Evolutionary conservation across 2,888 invertebrate species (phyloP), one percentile per base, ranked within the genome.

Genomic region (Omphaloscelis lunosa): DNA sequence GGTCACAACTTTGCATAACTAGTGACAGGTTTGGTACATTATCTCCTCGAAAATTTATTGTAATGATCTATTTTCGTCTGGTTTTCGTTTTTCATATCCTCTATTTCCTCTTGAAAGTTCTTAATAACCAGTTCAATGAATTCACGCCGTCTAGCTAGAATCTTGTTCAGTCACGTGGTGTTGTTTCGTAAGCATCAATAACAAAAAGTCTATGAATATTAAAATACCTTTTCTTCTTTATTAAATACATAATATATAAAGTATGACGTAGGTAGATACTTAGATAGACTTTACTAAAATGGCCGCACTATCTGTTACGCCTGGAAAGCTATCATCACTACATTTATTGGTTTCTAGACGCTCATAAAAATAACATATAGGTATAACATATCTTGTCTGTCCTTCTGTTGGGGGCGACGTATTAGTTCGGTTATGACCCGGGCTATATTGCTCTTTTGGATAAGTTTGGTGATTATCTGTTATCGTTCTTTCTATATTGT

Each of bases 291-390:
- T 71, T 51, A 65, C 62, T 53, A 78, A 72, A 78, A 84, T 74
- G 45, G 72, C 45, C 39, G 67, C 67, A 80, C 77, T 75, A 82
- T 84, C 71, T 71, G 73, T 79, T 81, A 65, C 67, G 68, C 84
- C 84, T 86, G 87, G 82, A 82, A 73, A 82, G 82, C 85, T 79
- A 82, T 86, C 86, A 84, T 75, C 83, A 77, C 87, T 78, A 84
- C 87, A 89, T 87, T 87, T 92, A 91, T 91, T 89, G 90, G 90
- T 88, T 91, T 86, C 90, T 77, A 86, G 88, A 86, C 87, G 88
- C 88, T 89, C 91, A 90, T 94, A 94, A 93, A 94, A 93, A 91
- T 93, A 93, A 93, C 87, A 87, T 93, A 93, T 93, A 89, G 92
- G 83, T 83, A 84, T 86, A 80, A 74, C 80, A 85, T 84, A 75